Evolutionary conservation across 2,797 vertebrate genomes (phyloP).

Genomic region (Thaleichthys pacificus): DNA sequence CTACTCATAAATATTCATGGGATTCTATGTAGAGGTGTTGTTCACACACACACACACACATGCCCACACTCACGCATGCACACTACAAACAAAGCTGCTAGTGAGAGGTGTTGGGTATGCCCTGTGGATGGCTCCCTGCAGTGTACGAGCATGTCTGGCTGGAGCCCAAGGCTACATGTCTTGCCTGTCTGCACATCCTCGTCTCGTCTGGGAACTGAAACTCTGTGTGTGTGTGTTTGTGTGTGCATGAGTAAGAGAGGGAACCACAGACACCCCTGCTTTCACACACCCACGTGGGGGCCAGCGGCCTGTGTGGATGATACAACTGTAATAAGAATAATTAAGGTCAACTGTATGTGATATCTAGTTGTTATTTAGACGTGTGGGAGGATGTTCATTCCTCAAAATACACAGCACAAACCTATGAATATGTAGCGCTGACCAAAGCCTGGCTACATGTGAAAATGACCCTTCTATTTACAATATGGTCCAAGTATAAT

Average conservation of each 20-base stretch:
- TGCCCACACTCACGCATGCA: conserved; percentile 4
- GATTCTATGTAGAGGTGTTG: conserved; percentile 16
- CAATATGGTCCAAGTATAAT: background rate
- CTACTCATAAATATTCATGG: conserved; percentile 65
- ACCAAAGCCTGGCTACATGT: background rate
- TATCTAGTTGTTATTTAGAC: no score
- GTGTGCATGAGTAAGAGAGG: conserved; percentile 4
- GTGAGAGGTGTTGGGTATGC: conserved; percentile 5
- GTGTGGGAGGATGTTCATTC: no score
- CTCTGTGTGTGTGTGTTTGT: conserved; percentile 37
- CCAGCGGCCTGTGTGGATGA: no score
- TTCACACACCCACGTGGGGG: background rate
- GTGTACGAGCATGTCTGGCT: conserved; percentile 31
- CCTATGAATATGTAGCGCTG: no score
- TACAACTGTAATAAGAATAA: no score
- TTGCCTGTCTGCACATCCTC: conserved; percentile 51
- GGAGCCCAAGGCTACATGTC: conserved; percentile 52
- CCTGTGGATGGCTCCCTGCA: conserved; percentile 34
- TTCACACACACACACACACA: conserved; percentile 51
- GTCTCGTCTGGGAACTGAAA: conserved; percentile 53
- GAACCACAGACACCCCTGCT: conserved; percentile 5
- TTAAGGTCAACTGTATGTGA: no score
- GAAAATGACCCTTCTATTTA: background rate
- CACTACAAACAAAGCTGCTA: background rate
- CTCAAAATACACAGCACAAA: no score